Conservation (phyloP, 2,888 invertebrate genomes). For the Eugnorisma glareosa region DNA sequence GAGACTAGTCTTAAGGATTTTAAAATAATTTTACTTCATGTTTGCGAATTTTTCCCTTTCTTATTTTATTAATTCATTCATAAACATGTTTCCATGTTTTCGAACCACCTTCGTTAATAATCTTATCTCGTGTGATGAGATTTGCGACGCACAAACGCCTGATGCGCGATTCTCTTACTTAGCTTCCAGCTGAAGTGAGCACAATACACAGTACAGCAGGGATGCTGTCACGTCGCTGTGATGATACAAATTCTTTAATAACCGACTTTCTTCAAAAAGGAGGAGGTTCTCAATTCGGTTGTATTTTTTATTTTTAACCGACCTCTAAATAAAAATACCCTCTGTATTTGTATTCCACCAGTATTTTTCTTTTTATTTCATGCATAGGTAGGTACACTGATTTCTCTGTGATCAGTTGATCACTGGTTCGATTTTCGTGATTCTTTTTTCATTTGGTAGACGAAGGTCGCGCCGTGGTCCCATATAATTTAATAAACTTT, state of each 20-base stretch:
- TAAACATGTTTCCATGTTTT: neutral
- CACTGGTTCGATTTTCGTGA: neutral
- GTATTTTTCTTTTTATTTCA: neutral
- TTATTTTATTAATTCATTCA: slow-evolving; percentile 13
- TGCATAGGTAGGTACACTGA: neutral
- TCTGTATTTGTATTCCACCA: too few species aligned
- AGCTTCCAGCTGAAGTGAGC: neutral
- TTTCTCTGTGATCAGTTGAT: neutral
- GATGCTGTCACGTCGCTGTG: neutral
- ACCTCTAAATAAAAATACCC: too few species aligned
- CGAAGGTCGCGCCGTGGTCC: neutral
- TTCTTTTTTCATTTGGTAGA: neutral
- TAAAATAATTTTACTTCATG: neutral
- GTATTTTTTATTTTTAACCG: neutral
- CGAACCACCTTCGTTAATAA: neutral
- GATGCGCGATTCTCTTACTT: neutral
- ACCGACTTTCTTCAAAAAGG: too few species aligned
- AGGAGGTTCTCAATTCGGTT: too few species aligned
- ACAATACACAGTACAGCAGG: neutral
- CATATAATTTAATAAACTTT: neutral
- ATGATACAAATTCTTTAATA: neutral
- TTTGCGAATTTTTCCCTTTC: slow-evolving; percentile 13
- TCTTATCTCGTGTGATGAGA: neutral
- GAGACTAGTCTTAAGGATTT: neutral
- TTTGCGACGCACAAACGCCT: neutral